Base-by-base conservation (phyloP, 2,888 invertebrate species). In the Drosophila greeni region DNA sequence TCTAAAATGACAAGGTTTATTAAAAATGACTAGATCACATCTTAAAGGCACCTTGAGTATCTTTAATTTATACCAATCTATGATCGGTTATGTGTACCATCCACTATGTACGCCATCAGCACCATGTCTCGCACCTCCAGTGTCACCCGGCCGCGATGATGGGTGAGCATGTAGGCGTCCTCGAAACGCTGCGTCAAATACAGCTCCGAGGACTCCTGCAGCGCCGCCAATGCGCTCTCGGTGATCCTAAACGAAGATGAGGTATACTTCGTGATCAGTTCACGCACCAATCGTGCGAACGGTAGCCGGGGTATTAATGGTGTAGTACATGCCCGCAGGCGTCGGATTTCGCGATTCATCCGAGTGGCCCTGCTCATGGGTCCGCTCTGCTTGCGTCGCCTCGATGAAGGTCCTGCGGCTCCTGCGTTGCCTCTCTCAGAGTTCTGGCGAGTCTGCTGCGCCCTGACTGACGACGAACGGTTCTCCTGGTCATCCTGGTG, bases 121-220 rank as follows among this genome's bases (percentile, higher is more conserved):
- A 87, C 78, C 82, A 91, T 86, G 73, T 91, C 91, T 16, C 83
- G 84, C 7, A 87, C 84, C 74, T 85, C 86, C 1, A 91, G 62
- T 0, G 91, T 91, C 0, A 90, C 86, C 3, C 91, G 85, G 18
- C 88, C 87, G 0, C 90, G 89, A 72, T 91, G 91, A 4, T 84
- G 51, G 0, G 90, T 85, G 12, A 90, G 84, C 47, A 89, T 61
- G 39, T 89, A 80, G 2, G 90, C 83, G 74, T 91, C 91, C 64
- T 90, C 87, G 36, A 91, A 90, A n/a, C 90, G 86, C 68, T 90
- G 89, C 0, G 88, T 87, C 4, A 91, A 6, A 67, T 90, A 91
- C 67, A 90, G 86, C 81, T 91, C 91, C 0, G 87, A 56, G 1
- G 91, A 85, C 69, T 90, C 89, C 73, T 91, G 91, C 24, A 91